Evolutionary conservation across 53 echinoderm and acorn worm species (phyloP).

Genomic region (Echinarachnius parma): DNA sequence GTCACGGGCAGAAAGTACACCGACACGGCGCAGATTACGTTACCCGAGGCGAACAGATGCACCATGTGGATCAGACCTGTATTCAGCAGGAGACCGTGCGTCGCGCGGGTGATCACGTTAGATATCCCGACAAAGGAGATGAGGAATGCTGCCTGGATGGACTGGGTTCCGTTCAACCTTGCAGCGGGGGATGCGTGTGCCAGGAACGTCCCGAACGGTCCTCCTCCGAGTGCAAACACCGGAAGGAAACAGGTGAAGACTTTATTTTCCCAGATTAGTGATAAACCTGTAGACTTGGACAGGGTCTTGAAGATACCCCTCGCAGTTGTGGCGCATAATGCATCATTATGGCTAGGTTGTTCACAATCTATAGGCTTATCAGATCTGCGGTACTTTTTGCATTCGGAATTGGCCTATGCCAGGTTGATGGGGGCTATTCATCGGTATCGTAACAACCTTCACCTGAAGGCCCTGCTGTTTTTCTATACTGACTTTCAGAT

Average conservation of each 20-base stretch:
- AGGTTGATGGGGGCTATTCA: too few relatives aligned
- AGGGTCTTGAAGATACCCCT: too few relatives aligned
- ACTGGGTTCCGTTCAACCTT: slow-evolving; percentile 32
- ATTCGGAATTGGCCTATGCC: too few relatives aligned
- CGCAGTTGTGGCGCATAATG: too few relatives aligned
- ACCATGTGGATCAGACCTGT: slow-evolving; percentile 48
- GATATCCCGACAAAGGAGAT: slow-evolving; percentile 62
- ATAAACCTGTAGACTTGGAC: slow-evolving; percentile 46
- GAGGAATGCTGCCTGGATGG: slow-evolving; percentile 53
- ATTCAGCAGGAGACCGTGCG: slow-evolving; percentile 63
- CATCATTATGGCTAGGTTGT: too few relatives aligned
- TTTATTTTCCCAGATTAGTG: slow-evolving; percentile 66
- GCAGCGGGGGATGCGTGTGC: slow-evolving; percentile 50
- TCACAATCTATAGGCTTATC: too few relatives aligned
- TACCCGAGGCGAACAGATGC: slow-evolving; percentile 8
- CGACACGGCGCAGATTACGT: slow-evolving; percentile 12
- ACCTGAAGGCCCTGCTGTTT: too few relatives aligned
- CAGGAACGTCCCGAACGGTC: slow-evolving; percentile 53
- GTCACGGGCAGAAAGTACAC: slow-evolving; percentile 9
- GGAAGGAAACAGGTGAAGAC: slow-evolving; percentile 32
- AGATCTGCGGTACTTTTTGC: too few relatives aligned
- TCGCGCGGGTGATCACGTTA: slow-evolving; percentile 53
- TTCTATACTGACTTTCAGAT: too few relatives aligned
- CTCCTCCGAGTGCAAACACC: not conserved
- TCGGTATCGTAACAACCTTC: too few relatives aligned